These are phyloP conservation scores for Tonatia bakeri DNA, from an alignment of 2,113 vertebrate species.

Conservation along the genomic window DNA sequence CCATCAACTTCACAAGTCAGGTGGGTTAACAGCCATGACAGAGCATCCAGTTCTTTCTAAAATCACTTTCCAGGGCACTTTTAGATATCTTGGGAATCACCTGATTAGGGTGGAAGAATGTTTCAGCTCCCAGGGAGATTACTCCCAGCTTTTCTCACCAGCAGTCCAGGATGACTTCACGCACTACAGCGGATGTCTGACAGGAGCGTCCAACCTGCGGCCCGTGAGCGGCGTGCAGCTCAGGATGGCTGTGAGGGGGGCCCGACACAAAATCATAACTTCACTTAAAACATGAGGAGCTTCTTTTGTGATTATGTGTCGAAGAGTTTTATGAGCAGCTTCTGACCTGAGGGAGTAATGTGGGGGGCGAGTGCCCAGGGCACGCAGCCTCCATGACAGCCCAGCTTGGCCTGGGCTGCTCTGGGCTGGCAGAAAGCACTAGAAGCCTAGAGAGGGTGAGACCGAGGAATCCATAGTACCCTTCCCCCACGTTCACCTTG, in stretches of 20 bases:
- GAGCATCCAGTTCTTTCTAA: not conserved
- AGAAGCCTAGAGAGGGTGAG: not conserved
- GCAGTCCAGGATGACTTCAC: not conserved
- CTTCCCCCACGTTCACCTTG: not conserved
- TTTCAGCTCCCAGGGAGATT: not conserved
- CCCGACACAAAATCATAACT: too few relatives aligned
- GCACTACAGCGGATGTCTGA: not conserved
- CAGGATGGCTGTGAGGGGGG: too few relatives aligned
- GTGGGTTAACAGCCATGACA: not conserved
- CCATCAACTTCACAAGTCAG: not conserved
- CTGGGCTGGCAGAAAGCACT: not conserved
- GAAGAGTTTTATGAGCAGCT: not conserved
- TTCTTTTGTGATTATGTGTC: too few relatives aligned
- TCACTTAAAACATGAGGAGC: too few relatives aligned
- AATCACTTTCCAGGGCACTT: not conserved
- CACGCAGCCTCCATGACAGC: accelerated
- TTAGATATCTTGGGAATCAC: not conserved
- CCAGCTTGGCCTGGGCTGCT: not conserved
- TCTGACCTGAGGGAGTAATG: not conserved
- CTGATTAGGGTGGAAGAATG: not conserved
- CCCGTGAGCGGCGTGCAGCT: too few relatives aligned
- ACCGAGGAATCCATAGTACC: not conserved
- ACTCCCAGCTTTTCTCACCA: not conserved
- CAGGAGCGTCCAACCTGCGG: too few relatives aligned
- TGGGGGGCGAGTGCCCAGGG: not conserved